phyloP scores from a whole-genome alignment of 2,797 vertebrate genomes.

The Lycodopsis pacificus region DNA sequence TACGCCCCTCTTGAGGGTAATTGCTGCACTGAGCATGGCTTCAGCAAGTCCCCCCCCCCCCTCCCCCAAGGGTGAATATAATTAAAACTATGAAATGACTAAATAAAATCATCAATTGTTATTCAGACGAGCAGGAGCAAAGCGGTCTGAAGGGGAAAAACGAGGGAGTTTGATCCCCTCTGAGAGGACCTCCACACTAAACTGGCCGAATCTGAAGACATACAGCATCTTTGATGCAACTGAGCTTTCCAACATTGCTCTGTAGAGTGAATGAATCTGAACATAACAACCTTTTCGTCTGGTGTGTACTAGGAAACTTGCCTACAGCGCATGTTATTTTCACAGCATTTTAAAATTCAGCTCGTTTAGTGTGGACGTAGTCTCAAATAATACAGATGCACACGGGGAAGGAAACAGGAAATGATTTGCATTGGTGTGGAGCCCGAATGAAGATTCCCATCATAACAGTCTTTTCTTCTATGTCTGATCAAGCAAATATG shows the following conservation, averaged over 20 bases:
- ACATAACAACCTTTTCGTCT: neutral
- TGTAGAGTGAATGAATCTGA: neutral
- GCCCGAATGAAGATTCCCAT: neutral
- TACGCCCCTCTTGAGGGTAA: slow-evolving; percentile 61
- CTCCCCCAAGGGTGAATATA: slow-evolving; percentile 52
- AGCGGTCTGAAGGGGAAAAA: neutral
- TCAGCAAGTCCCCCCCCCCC: slow-evolving; percentile 26
- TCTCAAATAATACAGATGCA: slow-evolving; percentile 9
- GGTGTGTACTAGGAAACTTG: neutral
- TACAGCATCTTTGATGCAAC: neutral
- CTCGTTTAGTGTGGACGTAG: neutral
- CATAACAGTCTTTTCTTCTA: neutral
- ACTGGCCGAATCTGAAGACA: slow-evolving; percentile 4
- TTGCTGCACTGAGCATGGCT: slow-evolving; percentile 52
- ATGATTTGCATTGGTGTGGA: neutral
- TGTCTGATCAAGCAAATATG: slow-evolving; percentile 25
- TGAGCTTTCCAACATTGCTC: neutral
- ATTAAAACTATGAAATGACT: slow-evolving; percentile 63
- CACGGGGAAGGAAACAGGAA: slow-evolving; percentile 16
- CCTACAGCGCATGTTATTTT: neutral
- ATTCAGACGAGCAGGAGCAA: slow-evolving; percentile 38
- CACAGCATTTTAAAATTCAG: slow-evolving; percentile 13
- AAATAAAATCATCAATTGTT: slow-evolving; percentile 59
- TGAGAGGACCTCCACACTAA: slow-evolving; percentile 10
- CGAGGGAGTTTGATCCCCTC: neutral